Percentiles rank a stretch among this genome's conserved stretches.
These are phyloP conservation scores for Rhagonycha fulva DNA, from an alignment of 2,888 invertebrate species.

Conservation along the genomic window DNA sequence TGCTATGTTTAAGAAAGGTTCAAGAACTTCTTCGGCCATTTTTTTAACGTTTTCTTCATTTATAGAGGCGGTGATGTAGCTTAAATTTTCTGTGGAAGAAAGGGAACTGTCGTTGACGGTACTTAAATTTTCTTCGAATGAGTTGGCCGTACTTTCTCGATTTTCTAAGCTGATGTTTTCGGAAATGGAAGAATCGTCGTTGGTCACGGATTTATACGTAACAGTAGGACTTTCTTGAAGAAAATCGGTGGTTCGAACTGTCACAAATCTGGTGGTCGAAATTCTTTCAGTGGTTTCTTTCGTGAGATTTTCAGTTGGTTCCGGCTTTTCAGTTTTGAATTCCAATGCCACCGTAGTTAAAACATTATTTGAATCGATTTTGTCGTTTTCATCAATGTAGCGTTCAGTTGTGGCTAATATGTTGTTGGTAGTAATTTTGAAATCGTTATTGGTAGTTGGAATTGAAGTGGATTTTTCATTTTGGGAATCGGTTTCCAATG, in stretches of 20 bases:
- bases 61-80: background rate
- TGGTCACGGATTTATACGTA: background rate
- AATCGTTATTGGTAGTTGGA: background rate
- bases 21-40: background rate
- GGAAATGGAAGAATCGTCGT: background rate
- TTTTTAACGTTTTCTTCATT: background rate
- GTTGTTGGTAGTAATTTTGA: background rate
- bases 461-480: background rate
- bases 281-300: background rate
- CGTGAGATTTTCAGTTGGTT: background rate
- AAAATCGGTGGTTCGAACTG: background rate
- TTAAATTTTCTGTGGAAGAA: background rate
- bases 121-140: background rate
- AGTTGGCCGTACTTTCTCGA: background rate
- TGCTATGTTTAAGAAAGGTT: constrained; percentile 7
- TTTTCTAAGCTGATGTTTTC: background rate
- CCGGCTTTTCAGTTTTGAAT: constrained; percentile 3
- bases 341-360: background rate
- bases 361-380: constrained; percentile 8
- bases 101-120: background rate
- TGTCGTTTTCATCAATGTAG: constrained; percentile 3
- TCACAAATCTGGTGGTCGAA: no score
- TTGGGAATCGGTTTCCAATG: background rate
- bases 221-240: background rate
- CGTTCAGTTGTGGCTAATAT: background rate